phyloP scores from a whole-genome alignment of 1,140 invertebrate genomes.

The Callitettix versicolor region DNA sequence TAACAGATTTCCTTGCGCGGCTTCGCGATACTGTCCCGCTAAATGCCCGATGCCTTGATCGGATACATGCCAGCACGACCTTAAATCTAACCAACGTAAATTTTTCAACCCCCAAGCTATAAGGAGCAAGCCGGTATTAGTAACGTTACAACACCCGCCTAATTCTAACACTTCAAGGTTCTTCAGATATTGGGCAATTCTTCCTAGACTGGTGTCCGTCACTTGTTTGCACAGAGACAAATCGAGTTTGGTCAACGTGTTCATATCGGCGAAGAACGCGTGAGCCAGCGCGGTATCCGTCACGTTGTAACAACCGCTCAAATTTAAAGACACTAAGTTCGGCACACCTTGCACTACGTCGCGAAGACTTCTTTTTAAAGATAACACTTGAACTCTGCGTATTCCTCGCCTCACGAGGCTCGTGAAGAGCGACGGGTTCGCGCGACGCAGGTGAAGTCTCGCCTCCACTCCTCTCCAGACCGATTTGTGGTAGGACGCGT shows the following conservation, averaged over 20 bases:
- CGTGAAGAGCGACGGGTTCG: constrained; percentile 71
- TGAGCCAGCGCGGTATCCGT: constrained; percentile 69
- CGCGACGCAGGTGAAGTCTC: constrained; percentile 71
- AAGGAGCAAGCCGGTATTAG: constrained; percentile 71
- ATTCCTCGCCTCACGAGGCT: constrained; percentile 81
- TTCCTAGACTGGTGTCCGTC: constrained; percentile 69
- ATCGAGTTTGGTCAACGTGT: constrained; percentile 67
- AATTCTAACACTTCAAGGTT: constrained; percentile 80
- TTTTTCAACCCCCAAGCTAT: constrained; percentile 79
- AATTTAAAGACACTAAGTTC: constrained; percentile 74
- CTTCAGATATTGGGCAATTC: constrained; percentile 74
- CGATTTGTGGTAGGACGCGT: constrained; percentile 81
- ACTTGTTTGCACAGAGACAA: constrained; percentile 90
- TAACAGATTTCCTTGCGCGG: constrained; percentile 47
- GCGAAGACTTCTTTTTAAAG: constrained; percentile 66
- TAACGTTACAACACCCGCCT: constrained; percentile 83
- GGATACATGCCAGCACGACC: constrained; percentile 85
- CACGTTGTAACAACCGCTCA: constrained; percentile 88
- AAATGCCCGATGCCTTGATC: constrained; percentile 81
- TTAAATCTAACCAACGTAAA: constrained; percentile 69
- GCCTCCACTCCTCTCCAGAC: constrained; percentile 91
- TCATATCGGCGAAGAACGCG: constrained; percentile 62
- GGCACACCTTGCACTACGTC: constrained; percentile 80
- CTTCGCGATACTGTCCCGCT: constrained; percentile 56
- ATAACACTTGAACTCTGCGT: constrained; percentile 77